A percentile compares a stretch with the other conserved stretches of the same genome.
These are phyloP conservation scores for Tetraneura akinire DNA, from an alignment of 1,140 invertebrate species.

Conservation along the genomic window DNA sequence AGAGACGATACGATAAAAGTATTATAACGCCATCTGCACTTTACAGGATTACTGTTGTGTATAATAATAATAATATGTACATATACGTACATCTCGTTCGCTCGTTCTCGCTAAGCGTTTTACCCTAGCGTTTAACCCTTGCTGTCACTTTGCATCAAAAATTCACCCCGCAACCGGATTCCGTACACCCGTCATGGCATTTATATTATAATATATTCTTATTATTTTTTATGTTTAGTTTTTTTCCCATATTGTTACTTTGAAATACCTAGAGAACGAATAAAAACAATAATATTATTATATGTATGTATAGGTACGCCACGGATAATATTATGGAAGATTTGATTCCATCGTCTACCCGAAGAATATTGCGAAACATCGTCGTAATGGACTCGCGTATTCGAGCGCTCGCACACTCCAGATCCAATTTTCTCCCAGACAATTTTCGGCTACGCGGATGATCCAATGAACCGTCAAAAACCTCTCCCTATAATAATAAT, in stretches of 20 bases:
- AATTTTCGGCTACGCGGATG: background rate
- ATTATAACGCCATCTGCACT: constrained; percentile 42
- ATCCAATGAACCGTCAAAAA: constrained; percentile 1
- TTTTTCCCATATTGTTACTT: background rate
- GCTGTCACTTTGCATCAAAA: too few species aligned
- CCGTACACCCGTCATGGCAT: too few species aligned
- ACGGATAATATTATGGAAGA: too few species aligned
- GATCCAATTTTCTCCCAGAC: constrained; percentile 24
- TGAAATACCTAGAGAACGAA: too few species aligned
- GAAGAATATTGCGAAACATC: background rate
- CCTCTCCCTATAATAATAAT: too few species aligned
- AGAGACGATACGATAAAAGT: constrained; percentile 46
- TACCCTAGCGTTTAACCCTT: too few species aligned
- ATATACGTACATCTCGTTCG: too few species aligned
- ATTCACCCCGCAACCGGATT: background rate
- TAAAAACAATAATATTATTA: too few species aligned
- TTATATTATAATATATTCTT: too few species aligned
- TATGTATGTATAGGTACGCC: too few species aligned
- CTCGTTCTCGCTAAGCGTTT: too few species aligned
- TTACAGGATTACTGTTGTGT: constrained; percentile 34
- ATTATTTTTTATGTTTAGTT: constrained; percentile 20
- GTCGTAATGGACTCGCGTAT: background rate
- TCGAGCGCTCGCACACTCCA: background rate
- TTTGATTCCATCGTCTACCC: constrained; percentile 17
- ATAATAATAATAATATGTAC: too few species aligned